Evolutionary conservation across 1,140 invertebrate species (phyloP).

Genomic region (Acromyrmex charruanus): DNA sequence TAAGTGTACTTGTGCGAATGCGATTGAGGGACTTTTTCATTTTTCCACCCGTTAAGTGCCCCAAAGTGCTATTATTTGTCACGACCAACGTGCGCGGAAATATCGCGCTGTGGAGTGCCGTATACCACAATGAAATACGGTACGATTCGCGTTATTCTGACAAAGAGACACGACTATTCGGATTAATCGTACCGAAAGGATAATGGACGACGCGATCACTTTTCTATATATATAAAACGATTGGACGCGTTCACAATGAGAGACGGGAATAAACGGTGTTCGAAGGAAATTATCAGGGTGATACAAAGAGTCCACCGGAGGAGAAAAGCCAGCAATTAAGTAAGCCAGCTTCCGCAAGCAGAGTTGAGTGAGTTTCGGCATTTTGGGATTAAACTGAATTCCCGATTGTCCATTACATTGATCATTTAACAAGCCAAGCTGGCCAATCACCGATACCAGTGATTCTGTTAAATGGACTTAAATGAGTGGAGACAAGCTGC

Average conservation of each 20-base stretch:
- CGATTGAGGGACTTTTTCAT: conserved; percentile 55
- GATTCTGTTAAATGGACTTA: conserved; percentile 48
- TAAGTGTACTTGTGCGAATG: conserved; percentile 41
- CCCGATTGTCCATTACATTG: conserved; percentile 57
- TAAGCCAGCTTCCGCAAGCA: conserved; percentile 34
- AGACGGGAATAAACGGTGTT: conserved; percentile 31
- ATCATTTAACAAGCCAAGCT: conserved; percentile 60
- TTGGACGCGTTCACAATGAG: conserved; percentile 5
- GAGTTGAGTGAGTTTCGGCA: conserved; percentile 32
- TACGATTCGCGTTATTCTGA: conserved; percentile 31
- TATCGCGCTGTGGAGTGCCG: conserved; percentile 35
- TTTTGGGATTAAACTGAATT: conserved; percentile 59
- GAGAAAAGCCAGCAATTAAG: conserved; percentile 57
- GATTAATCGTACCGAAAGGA: conserved; percentile 24
- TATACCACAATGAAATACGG: conserved; percentile 42
- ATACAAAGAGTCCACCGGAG: conserved; percentile 37
- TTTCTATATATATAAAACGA: conserved; percentile 20
- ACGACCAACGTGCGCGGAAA: conserved; percentile 44
- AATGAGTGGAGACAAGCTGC: conserved; percentile 14
- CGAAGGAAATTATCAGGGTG: conserved; percentile 41
- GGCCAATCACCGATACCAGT: conserved; percentile 42
- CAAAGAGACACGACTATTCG: conserved; percentile 44
- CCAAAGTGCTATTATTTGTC: conserved; percentile 62
- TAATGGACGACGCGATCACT: conserved; percentile 42
- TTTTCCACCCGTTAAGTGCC: conserved; percentile 54